Conservation (phyloP, 2,797 vertebrate species). For the Falco naumanni region DNA sequence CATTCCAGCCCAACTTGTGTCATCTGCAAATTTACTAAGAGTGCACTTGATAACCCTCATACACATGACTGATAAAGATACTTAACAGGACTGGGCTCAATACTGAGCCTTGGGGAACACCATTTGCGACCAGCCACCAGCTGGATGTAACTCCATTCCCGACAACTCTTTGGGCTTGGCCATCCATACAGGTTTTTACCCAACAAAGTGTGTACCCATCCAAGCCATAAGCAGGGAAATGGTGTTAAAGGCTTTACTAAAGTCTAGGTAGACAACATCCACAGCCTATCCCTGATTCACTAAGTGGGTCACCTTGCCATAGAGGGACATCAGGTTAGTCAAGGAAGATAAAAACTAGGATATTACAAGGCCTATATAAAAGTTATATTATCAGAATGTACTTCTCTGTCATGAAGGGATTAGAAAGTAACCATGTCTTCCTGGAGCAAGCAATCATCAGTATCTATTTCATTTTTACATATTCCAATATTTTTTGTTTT, state of each 20-base stretch:
- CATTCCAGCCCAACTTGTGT: background rate
- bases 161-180: too few relatives aligned
- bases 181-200: background rate
- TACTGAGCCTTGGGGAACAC: background rate
- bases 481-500: background rate
- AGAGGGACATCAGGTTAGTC: background rate
- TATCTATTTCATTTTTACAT: background rate
- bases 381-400: background rate
- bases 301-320: background rate
- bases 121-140: background rate
- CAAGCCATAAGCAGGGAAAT: background rate
- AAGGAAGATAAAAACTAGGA: background rate
- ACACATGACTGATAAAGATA: background rate
- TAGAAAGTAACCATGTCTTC: background rate
- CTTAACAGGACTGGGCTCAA: fast-evolving
- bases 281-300: background rate
- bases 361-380: background rate
- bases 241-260: background rate
- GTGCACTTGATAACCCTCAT: background rate
- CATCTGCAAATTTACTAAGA: background rate
- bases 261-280: background rate
- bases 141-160: background rate
- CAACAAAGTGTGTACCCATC: background rate
- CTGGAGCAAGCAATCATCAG: background rate
- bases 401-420: background rate